Base-by-base conservation (phyloP, 2,797 vertebrate genomes). In the Oophaga sylvatica region DNA sequence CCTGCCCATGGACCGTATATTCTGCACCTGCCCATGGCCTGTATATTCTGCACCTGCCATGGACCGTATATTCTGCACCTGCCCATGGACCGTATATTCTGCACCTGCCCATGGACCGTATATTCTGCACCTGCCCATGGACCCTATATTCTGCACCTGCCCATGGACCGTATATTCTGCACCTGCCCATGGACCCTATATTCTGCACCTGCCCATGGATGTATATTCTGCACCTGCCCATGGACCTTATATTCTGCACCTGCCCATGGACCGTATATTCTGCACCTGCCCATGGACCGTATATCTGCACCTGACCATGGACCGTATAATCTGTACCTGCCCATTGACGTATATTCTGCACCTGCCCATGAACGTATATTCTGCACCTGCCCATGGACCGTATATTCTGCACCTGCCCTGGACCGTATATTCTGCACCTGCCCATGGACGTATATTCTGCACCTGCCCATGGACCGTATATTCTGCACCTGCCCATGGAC, bases 391-490 rank as follows among this genome's bases (percentile, higher is more conserved):
- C 59, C 81, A 70, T 70, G 81, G 16, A 35, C 19, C 31, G 13
- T 29, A 62, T 17, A 63, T 62, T 80, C 78, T 80, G 59, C 67
- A 59, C 12, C 68, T 71, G 12, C 1, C 26, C 19, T 35, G 35
- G 35, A 35, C 35, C 35, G 35, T 35, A 35, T 35, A 35, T 35
- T 35, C 35, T 35, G 35, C 35, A 35, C 68, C 29, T n/a, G 19
- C 53, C 59, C 81, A 70, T 70, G 81, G 16, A 35, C 31, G 13
- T 29, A 62, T 17, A 63, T 62, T 80, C 78, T 80, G 59, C 67
- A 59, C 12, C 68, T 71, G 12, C 1, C 26, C 19, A 26, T 35
- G 7, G 71, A 73, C 65, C 35, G 35, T 35, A 35, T 35, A 35
- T 35, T 35, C 35, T 35, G 35, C 35, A 35, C 68, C 29, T n/a